These are phyloP conservation scores for Koerneria pararmatus DNA, from an alignment of 2,888 invertebrate genomes.

Conservation along the genomic window DNA sequence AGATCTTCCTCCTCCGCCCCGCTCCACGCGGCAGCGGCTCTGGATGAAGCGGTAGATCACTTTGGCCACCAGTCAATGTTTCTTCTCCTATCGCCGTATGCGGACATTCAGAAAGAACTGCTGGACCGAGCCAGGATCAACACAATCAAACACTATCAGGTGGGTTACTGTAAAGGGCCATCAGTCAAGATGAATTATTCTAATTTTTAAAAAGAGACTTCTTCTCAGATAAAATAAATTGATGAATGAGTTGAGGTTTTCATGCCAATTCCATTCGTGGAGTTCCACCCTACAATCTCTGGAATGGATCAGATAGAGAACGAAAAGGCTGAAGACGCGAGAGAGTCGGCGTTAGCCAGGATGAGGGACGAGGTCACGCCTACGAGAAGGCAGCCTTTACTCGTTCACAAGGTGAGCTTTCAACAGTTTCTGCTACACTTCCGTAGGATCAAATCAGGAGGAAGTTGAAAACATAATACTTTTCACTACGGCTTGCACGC, in stretches of 20 bases:
- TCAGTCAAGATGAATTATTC: not conserved
- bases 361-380: slow-evolving; percentile 39
- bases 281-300: slow-evolving; percentile 72
- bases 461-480: not conserved
- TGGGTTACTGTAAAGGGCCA: slow-evolving; percentile 14
- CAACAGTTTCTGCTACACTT: not conserved
- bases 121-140: slow-evolving; percentile 91
- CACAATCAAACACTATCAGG: slow-evolving; percentile 80
- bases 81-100: slow-evolving; percentile 58
- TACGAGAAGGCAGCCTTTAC: slow-evolving; percentile 34
- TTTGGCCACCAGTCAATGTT: slow-evolving; percentile 54
- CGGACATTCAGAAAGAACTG: slow-evolving; percentile 77
- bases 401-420: slow-evolving; percentile 41
- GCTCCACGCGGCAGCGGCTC: slow-evolving; percentile 37
- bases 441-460: not conserved
- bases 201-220: not conserved
- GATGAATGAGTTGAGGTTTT: slow-evolving; percentile 66
- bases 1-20: slow-evolving; percentile 26
- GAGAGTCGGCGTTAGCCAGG: slow-evolving; percentile 36
- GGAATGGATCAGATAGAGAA: slow-evolving; percentile 45
- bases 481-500: too few species aligned
- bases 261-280: slow-evolving; percentile 83
- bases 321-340: slow-evolving; percentile 28
- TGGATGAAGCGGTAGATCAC: slow-evolving; percentile 56
- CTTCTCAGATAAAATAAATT: not conserved